Evolutionary conservation across 2,888 invertebrate species (phyloP).

Genomic region (Bedellia somnulentella): DNA sequence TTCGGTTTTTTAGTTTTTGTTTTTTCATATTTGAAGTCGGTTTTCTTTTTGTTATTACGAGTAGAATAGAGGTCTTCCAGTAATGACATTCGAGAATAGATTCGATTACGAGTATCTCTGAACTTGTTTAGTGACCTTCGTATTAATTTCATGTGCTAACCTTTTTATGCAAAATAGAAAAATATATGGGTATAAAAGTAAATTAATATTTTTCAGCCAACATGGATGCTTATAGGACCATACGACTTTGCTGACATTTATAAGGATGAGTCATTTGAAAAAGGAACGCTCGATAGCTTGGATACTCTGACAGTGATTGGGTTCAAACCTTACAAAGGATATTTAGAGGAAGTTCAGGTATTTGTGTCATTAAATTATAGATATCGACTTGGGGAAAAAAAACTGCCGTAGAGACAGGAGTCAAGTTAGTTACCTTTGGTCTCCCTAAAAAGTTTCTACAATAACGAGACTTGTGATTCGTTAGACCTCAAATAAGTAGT

Average conservation of each 20-base stretch:
- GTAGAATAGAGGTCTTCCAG: too few species aligned
- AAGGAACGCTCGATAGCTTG: neutral
- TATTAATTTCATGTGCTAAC: too few species aligned
- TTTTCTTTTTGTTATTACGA: too few species aligned
- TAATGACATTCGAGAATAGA: too few species aligned
- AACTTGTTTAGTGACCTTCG: too few species aligned
- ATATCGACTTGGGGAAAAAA: neutral
- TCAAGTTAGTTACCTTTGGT: too few species aligned
- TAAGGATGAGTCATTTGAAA: neutral
- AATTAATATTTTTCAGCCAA: neutral
- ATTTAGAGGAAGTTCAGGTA: neutral
- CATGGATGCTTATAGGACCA: neutral
- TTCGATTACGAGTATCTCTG: too few species aligned
- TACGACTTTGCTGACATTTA: neutral
- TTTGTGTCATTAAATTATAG: neutral
- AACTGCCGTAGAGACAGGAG: neutral
- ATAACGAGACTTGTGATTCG: too few species aligned
- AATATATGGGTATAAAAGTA: neutral
- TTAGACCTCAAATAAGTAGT: too few species aligned
- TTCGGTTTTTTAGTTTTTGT: too few species aligned
- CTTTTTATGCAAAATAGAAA: neutral
- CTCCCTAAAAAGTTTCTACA: too few species aligned
- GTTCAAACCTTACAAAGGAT: neutral
- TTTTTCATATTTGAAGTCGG: too few species aligned
- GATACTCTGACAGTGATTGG: neutral